Conservation (phyloP, 2,888 invertebrate genomes). For the Microplitis deprimator region DNA sequence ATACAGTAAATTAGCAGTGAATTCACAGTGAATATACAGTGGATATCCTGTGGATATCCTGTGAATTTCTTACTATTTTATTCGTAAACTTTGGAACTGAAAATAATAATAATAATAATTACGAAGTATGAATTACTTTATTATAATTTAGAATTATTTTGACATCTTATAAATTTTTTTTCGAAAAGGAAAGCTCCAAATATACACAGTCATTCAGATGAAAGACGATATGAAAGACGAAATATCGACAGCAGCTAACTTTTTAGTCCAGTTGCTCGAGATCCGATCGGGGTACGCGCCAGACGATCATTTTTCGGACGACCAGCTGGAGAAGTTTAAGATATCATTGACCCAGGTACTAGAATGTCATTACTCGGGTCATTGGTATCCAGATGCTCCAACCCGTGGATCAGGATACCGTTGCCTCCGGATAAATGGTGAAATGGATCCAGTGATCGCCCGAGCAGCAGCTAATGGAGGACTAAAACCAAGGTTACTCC, state of each 20-base stretch:
- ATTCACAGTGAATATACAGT: no score
- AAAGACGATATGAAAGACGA: conserved; percentile 74
- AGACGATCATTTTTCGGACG: conserved; percentile 61
- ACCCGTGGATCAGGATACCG: conserved; percentile 82
- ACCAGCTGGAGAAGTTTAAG: conserved; percentile 72
- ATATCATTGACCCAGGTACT: conserved; percentile 71
- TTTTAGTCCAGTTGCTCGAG: conserved; percentile 72
- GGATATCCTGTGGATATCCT: no score
- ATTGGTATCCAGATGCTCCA: conserved; percentile 83
- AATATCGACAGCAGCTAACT: conserved; percentile 73
- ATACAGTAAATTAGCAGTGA: no score
- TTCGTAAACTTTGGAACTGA: no score
- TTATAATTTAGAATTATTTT: no score
- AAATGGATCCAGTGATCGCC: conserved; percentile 79
- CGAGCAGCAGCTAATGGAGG: conserved; percentile 79
- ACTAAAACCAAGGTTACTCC: conserved; percentile 75
- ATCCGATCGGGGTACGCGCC: conserved; percentile 61
- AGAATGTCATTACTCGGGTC: conserved; percentile 75
- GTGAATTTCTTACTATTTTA: no score
- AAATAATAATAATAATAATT: no score
- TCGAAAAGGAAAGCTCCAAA: no score
- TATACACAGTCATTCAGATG: no score
- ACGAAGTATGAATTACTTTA: no score
- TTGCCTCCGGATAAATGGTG: conserved; percentile 80
- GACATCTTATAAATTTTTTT: no score